Base-by-base conservation (phyloP, 2,797 vertebrate species). In the Pantherophis alleghaniensis region DNA sequence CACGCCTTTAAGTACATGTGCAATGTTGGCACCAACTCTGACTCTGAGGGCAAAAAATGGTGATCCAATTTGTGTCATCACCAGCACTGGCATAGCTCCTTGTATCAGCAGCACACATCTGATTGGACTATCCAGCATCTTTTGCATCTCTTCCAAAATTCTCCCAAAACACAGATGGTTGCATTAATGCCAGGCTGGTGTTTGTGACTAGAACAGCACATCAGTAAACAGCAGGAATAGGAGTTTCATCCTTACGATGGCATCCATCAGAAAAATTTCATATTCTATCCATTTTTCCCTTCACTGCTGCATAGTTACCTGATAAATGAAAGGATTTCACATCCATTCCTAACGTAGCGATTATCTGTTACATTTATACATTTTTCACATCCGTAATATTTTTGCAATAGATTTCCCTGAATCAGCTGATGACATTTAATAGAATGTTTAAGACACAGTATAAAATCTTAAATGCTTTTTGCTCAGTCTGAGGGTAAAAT, bases 381-480 rank as follows among this genome's bases (percentile, higher is more conserved):
- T 97, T 97, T 97, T 97, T 97, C 94, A 97, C 94, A 95, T 98
- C 97, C 97, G 94, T 96, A 96, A 97, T 97, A 98, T 97, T 98
- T 98, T 96, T 95, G 96, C 96, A 97, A 97, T 97, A 97, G 96
- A 96, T 98, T 98, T 98, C 97, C 97, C 97, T 97, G 97, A 98
- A 98, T 97, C 97, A 92, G 97, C 97, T 98, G 98, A 98, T 97
- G 97, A 98, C 97, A 97, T 98, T 98, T 98, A 98, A 98, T 98
- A 97, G 97, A 97, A 98, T 97, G 97, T 97, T 98, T 98, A 98
- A 98, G 96, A 97, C 95, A 97, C 97, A 97, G 96, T 97, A 97
- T 97, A 97, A 98, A 98, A 98, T 94, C 95, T 95, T 95, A 98
- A 98, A 97, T 97, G 97, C 91, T 97, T 97, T 93, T 97, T 97